These are phyloP conservation scores for Chaenodraco wilsoni DNA, from an alignment of 2,797 vertebrate genomes.

Conservation along the genomic window DNA sequence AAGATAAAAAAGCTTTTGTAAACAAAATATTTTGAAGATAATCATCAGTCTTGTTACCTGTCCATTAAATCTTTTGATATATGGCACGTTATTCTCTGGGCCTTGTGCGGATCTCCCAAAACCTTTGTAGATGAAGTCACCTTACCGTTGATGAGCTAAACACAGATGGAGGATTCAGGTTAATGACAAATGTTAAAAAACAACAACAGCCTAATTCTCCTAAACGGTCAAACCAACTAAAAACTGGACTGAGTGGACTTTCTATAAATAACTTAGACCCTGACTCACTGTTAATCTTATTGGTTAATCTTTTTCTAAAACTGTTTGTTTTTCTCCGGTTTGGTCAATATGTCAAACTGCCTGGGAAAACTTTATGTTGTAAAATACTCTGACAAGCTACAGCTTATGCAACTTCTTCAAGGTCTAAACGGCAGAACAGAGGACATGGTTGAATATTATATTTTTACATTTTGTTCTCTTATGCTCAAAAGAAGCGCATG, in stretches of 20 bases:
- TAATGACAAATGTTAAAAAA: not conserved
- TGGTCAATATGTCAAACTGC: conserved; percentile 3
- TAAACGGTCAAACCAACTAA: not conserved
- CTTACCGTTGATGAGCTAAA: conserved; percentile 63
- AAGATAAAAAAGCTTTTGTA: not conserved
- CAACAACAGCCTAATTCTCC: not conserved
- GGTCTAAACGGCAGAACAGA: not conserved
- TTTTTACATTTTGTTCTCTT: not conserved
- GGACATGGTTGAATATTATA: not conserved
- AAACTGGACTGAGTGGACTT: not conserved
- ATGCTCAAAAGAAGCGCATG: not conserved
- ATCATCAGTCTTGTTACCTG: conserved; percentile 51
- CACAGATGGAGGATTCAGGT: not conserved
- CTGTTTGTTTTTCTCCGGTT: not conserved
- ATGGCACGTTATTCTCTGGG: conserved; percentile 38
- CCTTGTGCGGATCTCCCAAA: conserved; percentile 59
- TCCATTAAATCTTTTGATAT: conserved; percentile 58
- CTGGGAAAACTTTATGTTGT: not conserved
- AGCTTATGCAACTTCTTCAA: not conserved
- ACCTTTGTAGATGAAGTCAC: conserved; percentile 34
- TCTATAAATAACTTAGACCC: not conserved
- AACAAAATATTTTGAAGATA: not conserved
- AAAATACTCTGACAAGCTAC: not conserved
- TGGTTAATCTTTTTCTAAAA: not conserved
- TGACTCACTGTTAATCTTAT: not conserved